phyloP scores from a whole-genome alignment of 2,113 vertebrate genomes.

The Nematolebias whitei region DNA sequence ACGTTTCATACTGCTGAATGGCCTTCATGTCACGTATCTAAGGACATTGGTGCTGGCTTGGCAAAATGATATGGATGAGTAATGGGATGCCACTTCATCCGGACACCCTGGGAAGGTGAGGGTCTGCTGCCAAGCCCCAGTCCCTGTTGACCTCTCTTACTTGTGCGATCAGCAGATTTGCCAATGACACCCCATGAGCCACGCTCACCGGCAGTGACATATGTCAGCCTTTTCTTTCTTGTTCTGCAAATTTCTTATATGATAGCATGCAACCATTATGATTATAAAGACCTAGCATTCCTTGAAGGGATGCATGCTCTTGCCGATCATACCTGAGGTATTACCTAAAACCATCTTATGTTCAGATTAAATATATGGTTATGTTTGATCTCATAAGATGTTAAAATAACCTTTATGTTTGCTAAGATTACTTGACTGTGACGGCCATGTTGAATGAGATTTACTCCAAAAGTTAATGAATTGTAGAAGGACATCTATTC shows the following conservation, averaged over 20 bases:
- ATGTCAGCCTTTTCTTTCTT: constrained; percentile 61
- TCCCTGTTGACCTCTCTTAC: constrained; percentile 74
- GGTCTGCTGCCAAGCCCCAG: constrained; percentile 72
- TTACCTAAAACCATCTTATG: too few relatives aligned
- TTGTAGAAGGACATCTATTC: too few relatives aligned
- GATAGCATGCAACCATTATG: constrained; percentile 15
- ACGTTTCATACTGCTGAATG: constrained; percentile 68
- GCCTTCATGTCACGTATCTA: constrained; percentile 76
- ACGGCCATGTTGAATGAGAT: too few relatives aligned
- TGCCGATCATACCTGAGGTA: too few relatives aligned
- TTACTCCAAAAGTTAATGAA: too few relatives aligned
- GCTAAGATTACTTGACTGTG: too few relatives aligned
- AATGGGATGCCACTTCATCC: constrained; percentile 76
- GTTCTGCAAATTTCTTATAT: constrained; percentile 29
- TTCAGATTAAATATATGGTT: too few relatives aligned
- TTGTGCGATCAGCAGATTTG: constrained; percentile 72
- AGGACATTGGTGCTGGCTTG: constrained; percentile 75
- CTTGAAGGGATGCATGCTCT: too few relatives aligned
- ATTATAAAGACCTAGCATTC: not conserved
- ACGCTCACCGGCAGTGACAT: constrained; percentile 47
- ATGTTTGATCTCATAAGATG: too few relatives aligned
- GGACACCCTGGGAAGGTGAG: constrained; percentile 76
- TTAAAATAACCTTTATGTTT: too few relatives aligned
- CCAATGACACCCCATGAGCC: constrained; percentile 56
- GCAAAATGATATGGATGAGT: constrained; percentile 78